phyloP scores from a whole-genome alignment of 1,140 invertebrate genomes.

The Drosophila prosaltans region DNA sequence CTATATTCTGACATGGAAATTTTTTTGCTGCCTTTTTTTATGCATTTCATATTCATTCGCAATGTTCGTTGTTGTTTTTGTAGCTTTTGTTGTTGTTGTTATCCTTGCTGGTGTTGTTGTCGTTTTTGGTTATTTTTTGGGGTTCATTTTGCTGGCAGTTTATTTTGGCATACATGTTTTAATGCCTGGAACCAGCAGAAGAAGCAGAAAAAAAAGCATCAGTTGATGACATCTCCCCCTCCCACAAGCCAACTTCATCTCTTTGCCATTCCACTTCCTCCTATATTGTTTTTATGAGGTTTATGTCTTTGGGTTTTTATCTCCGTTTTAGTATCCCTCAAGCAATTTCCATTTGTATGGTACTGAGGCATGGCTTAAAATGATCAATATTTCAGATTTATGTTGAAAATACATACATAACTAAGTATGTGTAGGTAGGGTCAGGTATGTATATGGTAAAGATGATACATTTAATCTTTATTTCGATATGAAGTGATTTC shows the following conservation, averaged over 20 bases:
- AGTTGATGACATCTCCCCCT: too few relatives aligned
- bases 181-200: constrained; percentile 4
- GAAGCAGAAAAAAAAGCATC: background rate
- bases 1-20: constrained; percentile 3
- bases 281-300: constrained; percentile 8
- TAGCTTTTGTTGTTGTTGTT: constrained; percentile 25
- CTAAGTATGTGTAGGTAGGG: background rate
- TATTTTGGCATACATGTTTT: constrained; percentile 13
- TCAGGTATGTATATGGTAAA: background rate
- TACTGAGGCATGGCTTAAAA: background rate
- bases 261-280: background rate
- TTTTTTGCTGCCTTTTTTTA: constrained; percentile 15
- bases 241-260: background rate
- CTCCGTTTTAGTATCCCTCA: background rate
- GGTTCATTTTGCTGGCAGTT: constrained; percentile 7
- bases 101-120: background rate
- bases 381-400: constrained; percentile 6
- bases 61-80: constrained; percentile 25
- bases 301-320: constrained; percentile 12
- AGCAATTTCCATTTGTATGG: background rate
- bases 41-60: constrained; percentile 40
- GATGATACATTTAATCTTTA: background rate
- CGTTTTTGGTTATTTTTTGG: constrained; percentile 8
- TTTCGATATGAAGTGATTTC: constrained; percentile 1
- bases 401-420: background rate